Base-by-base conservation (phyloP, 2,797 vertebrate species). In the Cheirogaleus major region DNA sequence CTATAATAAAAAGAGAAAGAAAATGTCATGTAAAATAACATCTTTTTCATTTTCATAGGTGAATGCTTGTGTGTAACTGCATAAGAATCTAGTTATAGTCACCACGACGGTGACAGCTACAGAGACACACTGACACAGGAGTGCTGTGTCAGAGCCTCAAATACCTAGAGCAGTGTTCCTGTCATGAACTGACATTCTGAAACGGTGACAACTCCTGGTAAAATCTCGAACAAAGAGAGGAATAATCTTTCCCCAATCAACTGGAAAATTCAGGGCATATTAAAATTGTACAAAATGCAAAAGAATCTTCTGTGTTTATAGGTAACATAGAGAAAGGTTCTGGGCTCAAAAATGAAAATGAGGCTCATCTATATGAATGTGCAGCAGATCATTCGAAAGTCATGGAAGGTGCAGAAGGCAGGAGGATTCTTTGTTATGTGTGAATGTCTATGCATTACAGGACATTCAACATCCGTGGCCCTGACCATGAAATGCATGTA, bases 181-280 rank as follows among this genome's bases (percentile, higher is more conserved):
- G 59, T 80, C 91, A 23, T 0, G 8, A 75, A 23, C 20, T 32
- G 79, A 91, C 43, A 41, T 85, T 61, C 91, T n/a, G 72, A 84
- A 94, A 81, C 9, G 23, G 63, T 69, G 76, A 59, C 79, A 85
- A 52, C 55, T 91, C 88, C 52, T 38, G 25, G 89, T 52, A 79
- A 87, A 89, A 22, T 83, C 69, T 84, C 84, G 91, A 78, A 81
- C 76, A 91, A 92, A 95, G 82, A 50, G 73, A 76, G 70, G 45
- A 41, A 83, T 79, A 79, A 73, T 92, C 63, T 92, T 86, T 80
- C 59, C 76, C 84, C 50, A 22, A 35, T 59, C 85, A 92, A 79
- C 67, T 65, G 69, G 89, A 94, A 94, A 96, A 93, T 76, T 90
- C 23, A 65, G 57, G 88, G 76, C n/a, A 45, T 59, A 75, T 83